Evolutionary conservation across 2,797 vertebrate species (phyloP), one percentile per base, ranked within the genome.

Genomic region (Remorina albescens): DNA sequence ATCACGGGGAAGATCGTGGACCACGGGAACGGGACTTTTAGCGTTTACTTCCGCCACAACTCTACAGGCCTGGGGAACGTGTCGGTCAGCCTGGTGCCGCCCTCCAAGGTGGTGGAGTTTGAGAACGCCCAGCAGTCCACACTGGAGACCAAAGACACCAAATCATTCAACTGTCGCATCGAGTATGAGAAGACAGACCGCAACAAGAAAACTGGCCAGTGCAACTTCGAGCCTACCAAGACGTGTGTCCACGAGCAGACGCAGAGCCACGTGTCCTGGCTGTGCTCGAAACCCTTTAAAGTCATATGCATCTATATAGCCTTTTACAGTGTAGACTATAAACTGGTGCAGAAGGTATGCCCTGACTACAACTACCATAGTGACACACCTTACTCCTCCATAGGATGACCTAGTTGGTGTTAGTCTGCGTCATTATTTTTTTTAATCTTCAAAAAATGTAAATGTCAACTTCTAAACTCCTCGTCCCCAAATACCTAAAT

Each of bases 341-440:
- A 99, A 96, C 96, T 99, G 89, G 98, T 99, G 90, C 98, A 99
- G 76, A 99, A 99, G 89, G 98, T 99, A 71, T 99, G 98, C 82
- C 98, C 98, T 0, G 98, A 99, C 94, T 99, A 99, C 86, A 99
- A 99, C 87, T 99, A 99, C 90, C 98, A 99, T 87, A 99, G 98
- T 0, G 98, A 99, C 92, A 98, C 95, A 9, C 98, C 98, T 0
- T 99, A 99, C 88, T 94, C 97, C 84, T 99, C 98, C 85, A 98
- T 97, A 1, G 98, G 98, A 84, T 99, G 95, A 98, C 71, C 72
- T 36, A 63, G 78, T 23, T 26, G 50, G 53, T 25, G 58, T 55
- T 62, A 69, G 73, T 54, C 37, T 67, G 76, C 74, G 23, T 67
- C 61, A 36, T 61, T 70, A 63, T 73, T 76, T 81, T 71, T 32